Percentiles rank a stretch among this genome's conserved stretches.
phyloP scores from a whole-genome alignment of 2,797 vertebrate species.

The Catharus ustulatus region DNA sequence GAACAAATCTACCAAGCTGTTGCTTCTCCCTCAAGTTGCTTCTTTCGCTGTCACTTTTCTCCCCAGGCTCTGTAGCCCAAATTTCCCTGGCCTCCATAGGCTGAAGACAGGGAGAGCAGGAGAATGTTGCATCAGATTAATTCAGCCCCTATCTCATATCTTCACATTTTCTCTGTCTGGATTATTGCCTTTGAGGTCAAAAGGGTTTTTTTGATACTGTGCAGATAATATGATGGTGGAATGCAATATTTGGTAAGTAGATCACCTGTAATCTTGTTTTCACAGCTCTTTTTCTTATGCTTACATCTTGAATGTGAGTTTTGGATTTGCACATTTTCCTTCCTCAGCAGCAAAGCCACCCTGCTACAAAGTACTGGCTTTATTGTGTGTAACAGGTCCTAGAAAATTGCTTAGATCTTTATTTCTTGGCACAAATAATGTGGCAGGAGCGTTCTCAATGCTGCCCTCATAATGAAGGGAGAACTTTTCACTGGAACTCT shows the following conservation, averaged over 20 bases:
- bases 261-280: conserved; percentile 39
- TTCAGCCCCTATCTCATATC: not conserved
- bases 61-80: not conserved
- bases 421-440: conserved; percentile 56
- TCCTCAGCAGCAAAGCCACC: not conserved
- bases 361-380: not conserved
- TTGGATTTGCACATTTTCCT: conserved; percentile 34
- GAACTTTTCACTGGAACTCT: conserved; percentile 32
- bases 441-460: conserved; percentile 38
- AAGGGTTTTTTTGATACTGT: not conserved
- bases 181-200: not conserved
- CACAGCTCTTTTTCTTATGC: not conserved
- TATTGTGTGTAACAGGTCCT: conserved; percentile 36
- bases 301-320: conserved; percentile 1
- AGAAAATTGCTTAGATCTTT: conserved; percentile 47
- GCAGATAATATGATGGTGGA: not conserved
- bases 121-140: not conserved
- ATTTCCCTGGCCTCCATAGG: not conserved
- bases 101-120: not conserved
- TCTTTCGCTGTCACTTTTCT: not conserved
- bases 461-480: conserved; percentile 51
- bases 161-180: not conserved
- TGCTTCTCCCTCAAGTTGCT: not conserved
- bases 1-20: not conserved
- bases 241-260: not conserved